Conservation (phyloP, 1,140 invertebrate genomes). For the Lethrus apterus region DNA sequence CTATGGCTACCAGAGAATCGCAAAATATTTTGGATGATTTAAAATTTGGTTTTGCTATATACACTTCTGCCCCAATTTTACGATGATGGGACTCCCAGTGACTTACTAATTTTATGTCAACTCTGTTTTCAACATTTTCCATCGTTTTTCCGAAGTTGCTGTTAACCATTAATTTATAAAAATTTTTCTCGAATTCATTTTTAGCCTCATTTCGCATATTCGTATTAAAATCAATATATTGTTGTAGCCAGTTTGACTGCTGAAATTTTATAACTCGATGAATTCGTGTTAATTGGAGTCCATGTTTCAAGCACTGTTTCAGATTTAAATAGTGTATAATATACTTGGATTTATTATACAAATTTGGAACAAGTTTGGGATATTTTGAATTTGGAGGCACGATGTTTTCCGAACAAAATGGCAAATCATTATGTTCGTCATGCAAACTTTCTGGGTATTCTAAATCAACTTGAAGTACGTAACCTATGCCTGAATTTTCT, state of each 20-base stretch:
- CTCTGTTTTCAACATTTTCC: constrained; percentile 38
- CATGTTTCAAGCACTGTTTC: constrained; percentile 20
- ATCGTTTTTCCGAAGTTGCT: constrained; percentile 43
- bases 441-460: too few species aligned
- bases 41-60: constrained; percentile 33
- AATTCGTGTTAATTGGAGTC: constrained; percentile 34
- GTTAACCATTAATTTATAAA: constrained; percentile 44
- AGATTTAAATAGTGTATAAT: constrained; percentile 11
- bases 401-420: constrained; percentile 41
- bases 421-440: constrained; percentile 45
- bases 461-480: too few species aligned
- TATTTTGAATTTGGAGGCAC: background rate
- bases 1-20: constrained; percentile 1
- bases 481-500: too few species aligned
- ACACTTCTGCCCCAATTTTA: constrained; percentile 22
- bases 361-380: constrained; percentile 3
- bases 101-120: constrained; percentile 35
- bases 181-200: constrained; percentile 39
- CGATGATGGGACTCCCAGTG: constrained; percentile 19
- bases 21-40: constrained; percentile 25
- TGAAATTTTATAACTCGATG: background rate
- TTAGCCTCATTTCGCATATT: constrained; percentile 27
- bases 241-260: constrained; percentile 28
- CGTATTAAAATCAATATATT: constrained; percentile 39
- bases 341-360: background rate